Conservation (phyloP, 2,113 vertebrate species). For the Nannospalax galili region DNA sequence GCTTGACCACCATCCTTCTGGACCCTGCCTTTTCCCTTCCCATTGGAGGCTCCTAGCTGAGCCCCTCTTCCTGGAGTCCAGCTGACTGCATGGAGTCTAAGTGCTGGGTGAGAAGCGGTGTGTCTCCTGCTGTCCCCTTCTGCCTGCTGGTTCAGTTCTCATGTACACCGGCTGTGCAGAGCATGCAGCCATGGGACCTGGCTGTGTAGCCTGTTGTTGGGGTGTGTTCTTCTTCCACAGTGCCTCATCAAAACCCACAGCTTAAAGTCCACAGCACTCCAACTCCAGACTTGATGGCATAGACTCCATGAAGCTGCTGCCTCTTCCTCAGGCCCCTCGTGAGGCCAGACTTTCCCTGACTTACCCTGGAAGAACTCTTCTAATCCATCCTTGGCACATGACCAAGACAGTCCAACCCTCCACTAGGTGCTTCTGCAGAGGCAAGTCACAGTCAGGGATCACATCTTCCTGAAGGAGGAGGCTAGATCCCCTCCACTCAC, state of each 20-base stretch:
- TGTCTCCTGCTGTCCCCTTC: neutral
- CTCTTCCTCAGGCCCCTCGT: neutral
- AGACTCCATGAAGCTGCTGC: neutral
- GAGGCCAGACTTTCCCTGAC: neutral
- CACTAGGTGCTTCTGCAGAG: neutral
- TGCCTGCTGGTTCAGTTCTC: neutral
- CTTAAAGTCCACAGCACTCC: neutral
- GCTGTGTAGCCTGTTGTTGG: neutral
- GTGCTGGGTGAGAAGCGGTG: too few species aligned
- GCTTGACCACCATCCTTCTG: accelerated
- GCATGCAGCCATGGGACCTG: neutral
- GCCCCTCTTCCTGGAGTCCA: neutral
- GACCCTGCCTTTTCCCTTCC: neutral
- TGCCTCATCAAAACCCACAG: neutral
- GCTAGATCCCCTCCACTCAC: accelerated
- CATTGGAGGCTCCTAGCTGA: neutral
- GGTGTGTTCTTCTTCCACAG: neutral
- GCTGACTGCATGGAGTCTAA: neutral
- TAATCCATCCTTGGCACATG: neutral
- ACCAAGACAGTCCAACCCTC: neutral
- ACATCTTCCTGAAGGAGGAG: neutral
- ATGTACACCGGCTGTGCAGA: neutral
- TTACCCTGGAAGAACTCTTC: neutral
- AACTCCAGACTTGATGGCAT: neutral
- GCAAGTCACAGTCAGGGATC: neutral